phyloP scores from a whole-genome alignment of 2,113 vertebrate species.

The Micronycteris hirsuta region DNA sequence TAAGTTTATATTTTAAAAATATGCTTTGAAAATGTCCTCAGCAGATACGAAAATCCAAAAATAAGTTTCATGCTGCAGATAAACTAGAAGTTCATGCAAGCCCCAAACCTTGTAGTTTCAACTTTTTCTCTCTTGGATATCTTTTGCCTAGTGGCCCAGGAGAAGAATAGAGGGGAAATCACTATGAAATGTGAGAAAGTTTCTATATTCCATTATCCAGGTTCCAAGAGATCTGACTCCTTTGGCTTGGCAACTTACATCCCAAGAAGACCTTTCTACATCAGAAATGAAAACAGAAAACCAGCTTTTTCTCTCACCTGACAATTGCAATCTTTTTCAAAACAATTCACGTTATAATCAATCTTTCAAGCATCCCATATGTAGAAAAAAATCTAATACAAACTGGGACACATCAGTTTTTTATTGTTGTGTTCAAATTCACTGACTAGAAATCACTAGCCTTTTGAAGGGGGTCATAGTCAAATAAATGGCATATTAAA shows the following conservation, averaged over 20 bases:
- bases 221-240: background rate
- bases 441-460: background rate
- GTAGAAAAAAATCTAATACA: background rate
- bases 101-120: background rate
- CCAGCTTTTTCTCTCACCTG: background rate
- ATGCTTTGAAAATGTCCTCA: background rate
- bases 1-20: background rate
- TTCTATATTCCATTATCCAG: background rate
- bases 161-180: background rate
- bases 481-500: background rate
- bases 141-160: background rate
- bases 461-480: background rate
- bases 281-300: background rate
- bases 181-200: background rate
- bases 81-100: background rate
- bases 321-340: background rate
- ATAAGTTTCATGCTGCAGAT: background rate
- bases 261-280: background rate
- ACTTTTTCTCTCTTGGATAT: background rate
- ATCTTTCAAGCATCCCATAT: background rate
- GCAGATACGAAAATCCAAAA: background rate
- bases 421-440: background rate
- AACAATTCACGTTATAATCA: background rate
- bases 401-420: background rate
- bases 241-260: background rate